A percentile compares a stretch with the other conserved stretches of the same genome.
Evolutionary conservation across 2,113 vertebrate genomes (phyloP).

Genomic region (Chloropsis cyanopogon): DNA sequence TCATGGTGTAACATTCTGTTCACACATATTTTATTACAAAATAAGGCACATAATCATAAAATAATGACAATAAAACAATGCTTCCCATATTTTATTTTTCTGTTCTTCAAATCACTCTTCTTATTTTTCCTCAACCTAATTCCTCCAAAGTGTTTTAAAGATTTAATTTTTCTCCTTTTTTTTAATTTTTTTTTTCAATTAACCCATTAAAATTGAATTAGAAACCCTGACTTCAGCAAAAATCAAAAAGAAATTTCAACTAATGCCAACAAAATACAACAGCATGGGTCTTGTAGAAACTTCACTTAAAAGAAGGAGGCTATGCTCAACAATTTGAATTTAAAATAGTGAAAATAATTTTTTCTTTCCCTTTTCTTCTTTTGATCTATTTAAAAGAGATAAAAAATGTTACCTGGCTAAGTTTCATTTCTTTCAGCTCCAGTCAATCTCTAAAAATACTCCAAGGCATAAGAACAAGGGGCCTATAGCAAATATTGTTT

Average conservation of each 20-base stretch:
- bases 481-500: constrained; percentile 18
- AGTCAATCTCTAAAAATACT: constrained; percentile 45
- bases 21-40: not conserved
- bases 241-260: not conserved
- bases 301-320: not conserved
- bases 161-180: not conserved
- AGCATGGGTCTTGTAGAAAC: not conserved
- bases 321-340: not conserved
- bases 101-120: not conserved
- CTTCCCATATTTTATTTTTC: not conserved
- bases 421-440: not conserved
- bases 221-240: not conserved
- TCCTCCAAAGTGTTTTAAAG: not conserved
- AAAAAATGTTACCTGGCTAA: not conserved
- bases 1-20: not conserved
- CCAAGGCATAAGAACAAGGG: constrained; percentile 12
- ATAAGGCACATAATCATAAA: not conserved
- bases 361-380: not conserved
- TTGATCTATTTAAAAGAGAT: not conserved
- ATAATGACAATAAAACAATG: not conserved
- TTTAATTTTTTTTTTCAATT: not conserved
- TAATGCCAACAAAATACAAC: not conserved
- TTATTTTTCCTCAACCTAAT: not conserved
- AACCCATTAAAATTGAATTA: not conserved
- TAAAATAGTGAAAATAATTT: not conserved